These are phyloP conservation scores for Acanthosepion esculentum DNA, from an alignment of 2,888 invertebrate genomes.

Conservation along the genomic window DNA sequence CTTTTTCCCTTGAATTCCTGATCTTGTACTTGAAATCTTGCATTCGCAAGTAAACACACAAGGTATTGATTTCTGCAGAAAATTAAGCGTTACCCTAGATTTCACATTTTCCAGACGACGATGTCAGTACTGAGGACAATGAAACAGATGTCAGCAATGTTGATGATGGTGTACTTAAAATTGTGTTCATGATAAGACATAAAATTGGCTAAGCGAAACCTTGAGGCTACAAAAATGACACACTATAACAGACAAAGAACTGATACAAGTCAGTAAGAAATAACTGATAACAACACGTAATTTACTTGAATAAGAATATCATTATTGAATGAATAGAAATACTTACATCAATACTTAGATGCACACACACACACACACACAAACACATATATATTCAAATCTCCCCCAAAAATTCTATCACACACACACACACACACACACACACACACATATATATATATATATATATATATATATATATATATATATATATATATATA, in stretches of 20 bases:
- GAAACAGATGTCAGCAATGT: background rate
- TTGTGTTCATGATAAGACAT: background rate
- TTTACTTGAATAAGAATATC: background rate
- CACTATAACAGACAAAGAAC: background rate
- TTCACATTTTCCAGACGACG: constrained; percentile 4
- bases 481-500: no score
- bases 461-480: no score
- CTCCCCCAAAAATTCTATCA: no score
- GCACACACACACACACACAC: background rate
- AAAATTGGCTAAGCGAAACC: background rate
- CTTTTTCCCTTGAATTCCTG: background rate
- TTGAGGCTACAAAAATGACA: constrained; percentile 6
- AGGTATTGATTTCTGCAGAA: background rate
- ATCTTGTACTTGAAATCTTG: background rate
- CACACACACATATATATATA: background rate
- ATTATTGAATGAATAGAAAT: background rate
- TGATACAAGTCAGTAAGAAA: background rate
- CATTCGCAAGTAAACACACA: background rate
- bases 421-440: background rate
- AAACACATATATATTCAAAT: background rate
- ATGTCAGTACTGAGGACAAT: background rate
- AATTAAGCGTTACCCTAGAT: constrained; percentile 33
- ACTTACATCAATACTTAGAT: background rate
- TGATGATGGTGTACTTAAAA: background rate
- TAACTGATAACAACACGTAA: background rate